These are phyloP conservation scores for Chelidonichthys spinosus DNA, from an alignment of 2,797 vertebrate genomes.

Conservation along the genomic window DNA sequence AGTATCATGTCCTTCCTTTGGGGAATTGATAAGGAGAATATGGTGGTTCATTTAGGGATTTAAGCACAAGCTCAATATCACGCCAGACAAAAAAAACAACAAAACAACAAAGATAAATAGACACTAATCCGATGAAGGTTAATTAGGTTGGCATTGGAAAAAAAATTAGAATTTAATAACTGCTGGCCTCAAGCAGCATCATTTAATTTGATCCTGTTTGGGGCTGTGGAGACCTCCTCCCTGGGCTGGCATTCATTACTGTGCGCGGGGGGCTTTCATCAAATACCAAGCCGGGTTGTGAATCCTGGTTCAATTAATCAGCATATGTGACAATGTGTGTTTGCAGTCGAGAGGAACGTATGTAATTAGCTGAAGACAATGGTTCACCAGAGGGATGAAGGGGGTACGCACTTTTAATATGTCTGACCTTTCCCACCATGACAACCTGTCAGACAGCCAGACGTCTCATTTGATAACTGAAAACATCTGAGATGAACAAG, in stretches of 20 bases:
- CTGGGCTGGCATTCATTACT: constrained; percentile 56
- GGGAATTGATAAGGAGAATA: constrained; percentile 25
- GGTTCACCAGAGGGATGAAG: constrained; percentile 42
- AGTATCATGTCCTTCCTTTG: constrained; percentile 18
- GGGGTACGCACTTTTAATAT: constrained; percentile 50
- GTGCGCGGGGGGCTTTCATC: constrained; percentile 48
- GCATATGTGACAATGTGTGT: constrained; percentile 23
- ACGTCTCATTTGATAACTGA: constrained; percentile 24
- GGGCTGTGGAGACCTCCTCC: constrained; percentile 32
- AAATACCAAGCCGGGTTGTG: constrained; percentile 56
- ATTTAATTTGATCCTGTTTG: constrained; percentile 68
- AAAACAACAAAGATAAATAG: constrained; percentile 42
- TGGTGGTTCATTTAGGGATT: constrained; percentile 1
- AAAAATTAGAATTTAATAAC: constrained; percentile 55
- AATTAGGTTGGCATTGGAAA: constrained; percentile 63
- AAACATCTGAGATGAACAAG: constrained; percentile 28
- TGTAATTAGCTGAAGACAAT: constrained; percentile 64
- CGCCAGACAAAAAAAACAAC: constrained; percentile 19
- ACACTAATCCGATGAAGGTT: constrained; percentile 62
- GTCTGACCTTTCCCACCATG: constrained; percentile 64
- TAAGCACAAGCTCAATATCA: constrained; percentile 21
- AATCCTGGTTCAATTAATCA: constrained; percentile 62
- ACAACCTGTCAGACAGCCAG: constrained; percentile 51
- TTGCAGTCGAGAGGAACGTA: constrained; percentile 27
- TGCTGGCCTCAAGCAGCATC: constrained; percentile 59